Evolutionary conservation across 2,888 invertebrate genomes (phyloP), one percentile per base, ranked within the genome.

Genomic region (Blera fallax): DNA sequence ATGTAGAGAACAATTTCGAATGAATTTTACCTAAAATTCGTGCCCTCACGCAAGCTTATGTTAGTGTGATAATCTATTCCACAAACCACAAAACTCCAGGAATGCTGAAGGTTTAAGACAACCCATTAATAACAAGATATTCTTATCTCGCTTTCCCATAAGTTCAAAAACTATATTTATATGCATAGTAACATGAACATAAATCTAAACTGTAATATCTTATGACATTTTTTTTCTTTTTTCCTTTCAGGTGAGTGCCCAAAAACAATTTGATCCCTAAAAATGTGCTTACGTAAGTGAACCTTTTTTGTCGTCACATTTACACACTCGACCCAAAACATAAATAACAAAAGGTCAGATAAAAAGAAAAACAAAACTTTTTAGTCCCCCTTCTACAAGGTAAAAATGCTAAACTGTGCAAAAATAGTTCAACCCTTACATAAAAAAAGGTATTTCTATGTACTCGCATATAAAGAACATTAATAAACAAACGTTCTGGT

Each of bases 211-310:
- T 10, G 11, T 37, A 3, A 3, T 37, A 37, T 37, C 8, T 11
- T 1, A 43, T 8, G 18, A 16, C 3, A 3, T 43, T 16, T 43
- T 43, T 18, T 40, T 18, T 8, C 18, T 21, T 24, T 21, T 73
- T 52, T 62, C 34, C 14, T 76, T 76, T 8, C 56, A 76, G 76
- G 76, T 76, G 76, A 65, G 76, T 76, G 16, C 16, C 1, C 29
- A 37, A 40, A 14, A 50, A 16, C 34, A 50, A 50, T 34, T 50
- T 27, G 34, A n/a, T 29, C 6, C 27, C 14, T 14, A 8, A 29
- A 32, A 45, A 45, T 45, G 6, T 8, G n/a, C 24, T 18, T 18
- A 37, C 37, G 72, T 60, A 72, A 72, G 72, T 72, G 10, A 45
- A 56, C 45, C 21, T 32, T 56, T 56, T 52, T 52, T 14, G 21